These are phyloP conservation scores for Pogonomyrmex californicus DNA, from an alignment of 1,140 invertebrate species.

Conservation along the genomic window DNA sequence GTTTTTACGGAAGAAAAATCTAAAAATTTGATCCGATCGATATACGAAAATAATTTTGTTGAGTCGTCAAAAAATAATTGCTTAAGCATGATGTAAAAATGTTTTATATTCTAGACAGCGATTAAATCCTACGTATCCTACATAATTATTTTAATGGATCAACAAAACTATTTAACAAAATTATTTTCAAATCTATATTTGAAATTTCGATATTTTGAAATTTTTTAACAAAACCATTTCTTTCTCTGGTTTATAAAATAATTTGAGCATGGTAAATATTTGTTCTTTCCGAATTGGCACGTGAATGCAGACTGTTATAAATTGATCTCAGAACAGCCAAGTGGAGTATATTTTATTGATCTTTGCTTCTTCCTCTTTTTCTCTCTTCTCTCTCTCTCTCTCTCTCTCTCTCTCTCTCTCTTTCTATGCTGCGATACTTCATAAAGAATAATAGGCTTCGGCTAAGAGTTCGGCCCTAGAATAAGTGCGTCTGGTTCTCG, in stretches of 20 bases:
- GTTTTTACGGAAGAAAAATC: too few species aligned
- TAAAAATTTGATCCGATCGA: too few species aligned
- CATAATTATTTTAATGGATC: too few species aligned
- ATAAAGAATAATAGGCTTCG: conserved; percentile 19
- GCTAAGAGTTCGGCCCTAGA: background rate
- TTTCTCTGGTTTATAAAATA: background rate
- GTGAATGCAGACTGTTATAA: conserved; percentile 10
- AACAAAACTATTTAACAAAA: background rate
- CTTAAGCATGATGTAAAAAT: too few species aligned
- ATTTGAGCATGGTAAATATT: background rate
- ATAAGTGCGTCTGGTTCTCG: conserved; percentile 47
- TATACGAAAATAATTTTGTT: too few species aligned
- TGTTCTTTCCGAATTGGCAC: background rate
- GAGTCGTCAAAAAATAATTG: too few species aligned
- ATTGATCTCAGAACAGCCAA: background rate
- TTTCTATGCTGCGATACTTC: background rate
- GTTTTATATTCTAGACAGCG: too few species aligned
- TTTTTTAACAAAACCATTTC: too few species aligned
- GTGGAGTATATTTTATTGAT: conserved; percentile 20
- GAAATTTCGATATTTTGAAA: too few species aligned
- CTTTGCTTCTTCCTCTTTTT: too few species aligned
- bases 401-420: background rate
- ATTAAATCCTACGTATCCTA: too few species aligned
- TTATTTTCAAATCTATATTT: background rate
- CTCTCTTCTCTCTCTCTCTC: background rate